Base-by-base conservation (phyloP, 1,140 invertebrate species). In the Trichomalopsis sarcophagae region DNA sequence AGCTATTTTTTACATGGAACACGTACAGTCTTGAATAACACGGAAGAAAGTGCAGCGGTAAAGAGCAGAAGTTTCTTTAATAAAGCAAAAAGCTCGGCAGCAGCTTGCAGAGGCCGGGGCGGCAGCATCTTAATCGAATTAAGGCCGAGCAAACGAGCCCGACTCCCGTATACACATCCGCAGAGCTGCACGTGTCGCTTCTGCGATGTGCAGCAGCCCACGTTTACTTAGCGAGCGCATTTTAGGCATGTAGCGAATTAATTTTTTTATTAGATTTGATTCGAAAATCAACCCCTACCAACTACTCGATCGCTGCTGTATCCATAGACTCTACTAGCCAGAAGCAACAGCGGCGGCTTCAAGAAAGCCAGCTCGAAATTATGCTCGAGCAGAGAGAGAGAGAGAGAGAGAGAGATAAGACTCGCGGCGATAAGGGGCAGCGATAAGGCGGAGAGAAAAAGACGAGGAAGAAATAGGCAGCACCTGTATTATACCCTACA, bases 341-440 rank as follows among this genome's bases (percentile, higher is more conserved):
- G n/a, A n/a, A 62, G 55, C 55, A 62, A n/a, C 55, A 62, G 55
- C 55, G n/a, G 47, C 47, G 10, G 55, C 55, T n/a, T 62, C 17
- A 62, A 62, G 21, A 62, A 21, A 7, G 6, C 17, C 55, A n/a
- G 21, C 17, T 21, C 55, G 0, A n/a, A n/a, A 17, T 62, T 62
- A 62, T 62, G 7, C 6, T 62, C 55, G 6, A n/a, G 55, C 55
- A 5, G 23, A 14, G 23, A 27, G 68, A 71, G 23, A 27, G 68
- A 71, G 23, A 27, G 68, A 71, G 23, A 27, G 68, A 5, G 23
- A 14, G 23, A 27, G 68, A 71, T 71, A 75, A 75, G 73, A 75
- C 17, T 30, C 75, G 75, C 75, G 75, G 44, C 23, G 75, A 77
- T 77, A 77, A 77, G 75, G 21, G 13, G 75, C 75, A 21, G 30